Evolutionary conservation across 2,113 vertebrate species (phyloP).

Genomic region (Malurus cyaneus): DNA sequence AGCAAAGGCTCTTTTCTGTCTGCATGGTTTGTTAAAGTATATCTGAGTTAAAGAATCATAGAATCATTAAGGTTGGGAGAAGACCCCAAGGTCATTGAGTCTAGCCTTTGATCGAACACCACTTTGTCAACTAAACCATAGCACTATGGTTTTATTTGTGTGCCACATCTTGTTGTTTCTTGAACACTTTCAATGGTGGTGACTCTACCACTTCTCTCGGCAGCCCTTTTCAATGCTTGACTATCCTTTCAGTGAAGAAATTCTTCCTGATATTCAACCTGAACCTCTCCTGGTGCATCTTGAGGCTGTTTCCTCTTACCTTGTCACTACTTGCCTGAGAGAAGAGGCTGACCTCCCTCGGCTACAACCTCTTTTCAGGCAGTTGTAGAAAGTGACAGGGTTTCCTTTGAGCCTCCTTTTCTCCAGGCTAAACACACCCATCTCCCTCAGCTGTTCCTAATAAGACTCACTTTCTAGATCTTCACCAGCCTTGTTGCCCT

Average conservation of each 20-base stretch:
- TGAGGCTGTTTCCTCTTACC: background rate
- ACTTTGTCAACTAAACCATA: background rate
- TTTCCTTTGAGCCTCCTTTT: background rate
- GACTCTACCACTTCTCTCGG: background rate
- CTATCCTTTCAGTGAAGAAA: background rate
- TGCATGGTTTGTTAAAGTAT: background rate
- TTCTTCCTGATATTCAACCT: background rate
- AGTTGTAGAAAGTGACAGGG: background rate
- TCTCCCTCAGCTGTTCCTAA: background rate
- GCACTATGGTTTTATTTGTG: background rate
- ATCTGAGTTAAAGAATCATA: background rate
- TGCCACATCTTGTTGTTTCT: background rate
- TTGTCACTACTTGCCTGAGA: background rate
- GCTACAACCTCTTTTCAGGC: background rate
- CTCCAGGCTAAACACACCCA: background rate
- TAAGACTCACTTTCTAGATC: background rate
- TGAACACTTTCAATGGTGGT: background rate
- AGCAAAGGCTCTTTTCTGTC: background rate
- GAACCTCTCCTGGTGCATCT: background rate
- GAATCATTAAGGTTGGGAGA: background rate
- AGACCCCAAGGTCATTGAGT: background rate
- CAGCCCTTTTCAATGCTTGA: background rate
- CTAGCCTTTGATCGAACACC: background rate
- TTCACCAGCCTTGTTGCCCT: background rate
- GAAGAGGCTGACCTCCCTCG: fast-evolving